Percentiles rank a stretch among this genome's conserved stretches.
Conservation (phyloP, 2,888 invertebrate genomes). For the Andrena minutula region DNA sequence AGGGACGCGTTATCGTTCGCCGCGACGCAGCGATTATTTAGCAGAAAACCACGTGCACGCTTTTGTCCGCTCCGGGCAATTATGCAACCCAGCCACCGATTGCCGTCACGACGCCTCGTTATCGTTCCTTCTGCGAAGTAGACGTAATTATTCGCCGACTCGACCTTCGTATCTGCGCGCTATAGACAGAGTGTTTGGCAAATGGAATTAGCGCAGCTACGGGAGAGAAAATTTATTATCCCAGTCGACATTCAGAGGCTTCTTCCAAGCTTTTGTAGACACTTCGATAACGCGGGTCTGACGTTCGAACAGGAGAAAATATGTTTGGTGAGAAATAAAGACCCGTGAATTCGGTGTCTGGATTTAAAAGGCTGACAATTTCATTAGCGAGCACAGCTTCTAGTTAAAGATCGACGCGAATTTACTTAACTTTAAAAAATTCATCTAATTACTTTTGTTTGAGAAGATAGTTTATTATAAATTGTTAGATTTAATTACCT, state of each 20-base stretch:
- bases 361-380: neutral
- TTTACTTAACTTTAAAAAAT: too few relatives aligned
- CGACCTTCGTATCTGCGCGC: neutral
- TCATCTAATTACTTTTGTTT: too few relatives aligned
- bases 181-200: slow-evolving; percentile 11
- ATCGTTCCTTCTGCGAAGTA: slow-evolving; percentile 32
- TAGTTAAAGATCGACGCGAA: slow-evolving; percentile 9
- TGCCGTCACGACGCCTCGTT: slow-evolving; percentile 5
- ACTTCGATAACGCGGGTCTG: neutral
- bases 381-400: neutral
- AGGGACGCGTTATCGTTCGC: neutral
- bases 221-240: neutral
- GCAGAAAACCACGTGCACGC: neutral
- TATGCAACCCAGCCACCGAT: slow-evolving; percentile 19
- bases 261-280: too few relatives aligned
- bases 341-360: neutral
- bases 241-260: too few relatives aligned
- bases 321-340: neutral
- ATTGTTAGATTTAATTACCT: too few relatives aligned
- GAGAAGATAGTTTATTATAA: too few relatives aligned
- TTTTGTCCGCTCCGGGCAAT: slow-evolving; percentile 13
- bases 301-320: too few relatives aligned
- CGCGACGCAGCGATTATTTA: slow-evolving; percentile 5
- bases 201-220: slow-evolving; percentile 4
- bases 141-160: slow-evolving; percentile 15